Conservation (phyloP, 92 coral and sea anemone species). For the Palythoa grandiflora region DNA sequence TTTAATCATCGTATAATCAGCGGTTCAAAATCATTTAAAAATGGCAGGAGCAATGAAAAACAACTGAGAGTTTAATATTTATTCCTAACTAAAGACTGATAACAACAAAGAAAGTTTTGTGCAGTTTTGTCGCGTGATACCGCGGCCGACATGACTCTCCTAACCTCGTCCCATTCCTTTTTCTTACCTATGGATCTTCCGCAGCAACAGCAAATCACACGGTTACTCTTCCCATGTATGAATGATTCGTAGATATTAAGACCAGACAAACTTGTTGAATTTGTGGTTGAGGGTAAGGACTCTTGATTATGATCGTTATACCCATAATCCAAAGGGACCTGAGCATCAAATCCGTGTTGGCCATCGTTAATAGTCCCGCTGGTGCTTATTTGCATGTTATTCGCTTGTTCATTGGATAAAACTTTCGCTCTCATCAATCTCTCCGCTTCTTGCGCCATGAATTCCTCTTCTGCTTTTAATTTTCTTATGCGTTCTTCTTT, state of each 20-base stretch:
- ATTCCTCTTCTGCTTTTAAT: conserved; percentile 74
- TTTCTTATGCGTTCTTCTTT: conserved; percentile 59
- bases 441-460: conserved; percentile 77
- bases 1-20: too few relatives aligned
- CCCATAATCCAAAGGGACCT: neutral
- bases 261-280: conserved; percentile 50
- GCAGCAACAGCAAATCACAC: conserved; percentile 81
- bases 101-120: too few relatives aligned
- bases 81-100: too few relatives aligned
- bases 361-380: neutral
- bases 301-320: conserved; percentile 18
- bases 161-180: too few relatives aligned
- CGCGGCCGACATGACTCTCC: too few relatives aligned
- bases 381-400: neutral
- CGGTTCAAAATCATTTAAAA: too few relatives aligned
- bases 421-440: conserved; percentile 50
- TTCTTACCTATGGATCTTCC: conserved; percentile 64
- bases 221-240: conserved; percentile 81
- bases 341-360: neutral
- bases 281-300: conserved; percentile 8
- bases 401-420: conserved; percentile 6
- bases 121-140: too few relatives aligned
- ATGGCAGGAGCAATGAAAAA: too few relatives aligned
- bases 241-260: conserved; percentile 83
- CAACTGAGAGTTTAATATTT: too few relatives aligned